Evolutionary conservation across 1,140 invertebrate genomes (phyloP).

Genomic region (Apis laboriosa): DNA sequence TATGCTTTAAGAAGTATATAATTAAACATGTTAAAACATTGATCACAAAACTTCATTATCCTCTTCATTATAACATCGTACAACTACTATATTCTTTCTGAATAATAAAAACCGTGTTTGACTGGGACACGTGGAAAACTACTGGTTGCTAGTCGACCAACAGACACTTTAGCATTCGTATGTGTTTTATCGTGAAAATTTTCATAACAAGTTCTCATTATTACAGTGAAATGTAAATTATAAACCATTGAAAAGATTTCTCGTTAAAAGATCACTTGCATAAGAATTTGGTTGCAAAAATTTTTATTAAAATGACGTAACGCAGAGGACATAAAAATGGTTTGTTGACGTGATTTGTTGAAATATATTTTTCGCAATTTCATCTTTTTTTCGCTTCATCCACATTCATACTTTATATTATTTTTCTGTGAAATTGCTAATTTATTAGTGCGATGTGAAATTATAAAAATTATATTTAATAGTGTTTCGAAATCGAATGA

Average conservation of each 20-base stretch:
- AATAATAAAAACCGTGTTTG: conserved; percentile 66
- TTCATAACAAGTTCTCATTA: neutral
- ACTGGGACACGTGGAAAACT: conserved; percentile 69
- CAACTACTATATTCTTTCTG: conserved; percentile 56
- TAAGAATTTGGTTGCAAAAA: neutral
- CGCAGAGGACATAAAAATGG: neutral
- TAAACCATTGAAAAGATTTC: neutral
- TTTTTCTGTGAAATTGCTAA: no score
- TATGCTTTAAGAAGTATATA: neutral
- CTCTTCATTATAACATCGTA: neutral
- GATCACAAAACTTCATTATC: conserved; percentile 21
- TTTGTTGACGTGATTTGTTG: neutral
- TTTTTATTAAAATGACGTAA: neutral
- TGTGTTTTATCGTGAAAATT: conserved; percentile 15
- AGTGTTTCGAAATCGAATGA: neutral
- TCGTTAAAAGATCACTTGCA: neutral
- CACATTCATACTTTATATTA: no score
- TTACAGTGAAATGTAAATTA: neutral
- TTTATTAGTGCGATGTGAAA: neutral
- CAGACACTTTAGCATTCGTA: conserved; percentile 53
- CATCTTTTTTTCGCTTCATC: neutral
- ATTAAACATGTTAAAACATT: neutral
- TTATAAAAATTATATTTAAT: no score
- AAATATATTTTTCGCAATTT: neutral
- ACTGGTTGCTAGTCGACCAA: conserved; percentile 65